Evolutionary conservation across 2,888 invertebrate genomes (phyloP).

Genomic region (Ormyrus thymus): DNA sequence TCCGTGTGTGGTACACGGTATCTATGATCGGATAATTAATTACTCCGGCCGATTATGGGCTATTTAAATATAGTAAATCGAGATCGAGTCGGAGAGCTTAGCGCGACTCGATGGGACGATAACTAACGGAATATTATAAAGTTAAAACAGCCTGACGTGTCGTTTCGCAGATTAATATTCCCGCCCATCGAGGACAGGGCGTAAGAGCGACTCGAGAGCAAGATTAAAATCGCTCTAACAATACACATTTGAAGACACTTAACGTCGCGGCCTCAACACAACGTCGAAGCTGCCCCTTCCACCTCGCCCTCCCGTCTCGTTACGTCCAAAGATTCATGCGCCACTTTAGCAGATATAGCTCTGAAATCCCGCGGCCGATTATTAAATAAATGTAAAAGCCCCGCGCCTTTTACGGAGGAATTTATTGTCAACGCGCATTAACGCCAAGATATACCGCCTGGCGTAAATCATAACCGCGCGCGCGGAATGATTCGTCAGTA

Average conservation of each 20-base stretch:
- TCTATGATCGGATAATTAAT: constrained; percentile 27
- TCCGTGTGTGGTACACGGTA: no score
- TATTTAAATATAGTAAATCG: constrained; percentile 2
- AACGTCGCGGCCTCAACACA: no score
- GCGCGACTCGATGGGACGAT: neutral
- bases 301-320: neutral
- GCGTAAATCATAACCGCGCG: constrained; percentile 48
- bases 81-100: neutral
- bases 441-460: constrained; percentile 48
- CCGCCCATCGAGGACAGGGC: no score
- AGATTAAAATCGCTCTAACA: no score
- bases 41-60: constrained; percentile 1
- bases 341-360: constrained; percentile 31
- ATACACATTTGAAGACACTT: no score
- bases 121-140: neutral
- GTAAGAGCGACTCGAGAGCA: no score
- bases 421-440: constrained; percentile 54
- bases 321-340: constrained; percentile 16
- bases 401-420: constrained; percentile 44
- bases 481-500: constrained; percentile 55
- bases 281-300: no score
- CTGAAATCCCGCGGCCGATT: constrained; percentile 43
- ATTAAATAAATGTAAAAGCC: constrained; percentile 52
- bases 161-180: neutral
- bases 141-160: constrained; percentile 9